A percentile compares a stretch with the other conserved stretches of the same genome.
Conservation (phyloP, 2,888 invertebrate species). For the Baccha elongata region DNA sequence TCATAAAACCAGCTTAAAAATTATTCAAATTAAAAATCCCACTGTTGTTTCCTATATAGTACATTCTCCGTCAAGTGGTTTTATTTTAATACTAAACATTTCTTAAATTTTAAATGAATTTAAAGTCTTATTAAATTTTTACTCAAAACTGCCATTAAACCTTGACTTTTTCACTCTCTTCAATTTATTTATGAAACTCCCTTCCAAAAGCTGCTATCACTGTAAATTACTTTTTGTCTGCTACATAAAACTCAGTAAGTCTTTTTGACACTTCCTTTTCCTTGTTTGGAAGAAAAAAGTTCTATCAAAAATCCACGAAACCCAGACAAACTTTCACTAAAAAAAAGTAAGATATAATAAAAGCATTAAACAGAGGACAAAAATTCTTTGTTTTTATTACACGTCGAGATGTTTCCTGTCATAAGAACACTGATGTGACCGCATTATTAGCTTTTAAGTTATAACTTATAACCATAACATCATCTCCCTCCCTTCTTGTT, state of each 20-base stretch:
- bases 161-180: background rate
- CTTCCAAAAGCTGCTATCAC: slow-evolving; percentile 6
- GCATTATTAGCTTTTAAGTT: too few relatives aligned
- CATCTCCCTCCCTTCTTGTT: slow-evolving; percentile 4
- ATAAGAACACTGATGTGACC: too few relatives aligned
- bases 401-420: too few relatives aligned
- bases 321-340: slow-evolving; percentile 27
- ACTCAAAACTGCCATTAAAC: slow-evolving; percentile 7
- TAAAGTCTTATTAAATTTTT: background rate
- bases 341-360: slow-evolving; percentile 30
- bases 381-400: slow-evolving; percentile 15
- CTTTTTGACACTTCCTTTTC: slow-evolving; percentile 13
- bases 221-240: slow-evolving; percentile 17
- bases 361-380: slow-evolving; percentile 17
- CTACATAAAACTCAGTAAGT: background rate
- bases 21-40: too few relatives aligned
- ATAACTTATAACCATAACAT: slow-evolving; percentile 34
- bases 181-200: background rate
- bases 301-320: background rate
- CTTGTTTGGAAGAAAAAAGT: background rate
- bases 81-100: too few relatives aligned
- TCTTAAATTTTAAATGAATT: too few relatives aligned
- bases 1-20: too few relatives aligned
- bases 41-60: too few relatives aligned
- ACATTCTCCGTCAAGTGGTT: too few relatives aligned